Evolutionary conservation across 2,113 vertebrate species (phyloP).

Genomic region (Otus sunia): DNA sequence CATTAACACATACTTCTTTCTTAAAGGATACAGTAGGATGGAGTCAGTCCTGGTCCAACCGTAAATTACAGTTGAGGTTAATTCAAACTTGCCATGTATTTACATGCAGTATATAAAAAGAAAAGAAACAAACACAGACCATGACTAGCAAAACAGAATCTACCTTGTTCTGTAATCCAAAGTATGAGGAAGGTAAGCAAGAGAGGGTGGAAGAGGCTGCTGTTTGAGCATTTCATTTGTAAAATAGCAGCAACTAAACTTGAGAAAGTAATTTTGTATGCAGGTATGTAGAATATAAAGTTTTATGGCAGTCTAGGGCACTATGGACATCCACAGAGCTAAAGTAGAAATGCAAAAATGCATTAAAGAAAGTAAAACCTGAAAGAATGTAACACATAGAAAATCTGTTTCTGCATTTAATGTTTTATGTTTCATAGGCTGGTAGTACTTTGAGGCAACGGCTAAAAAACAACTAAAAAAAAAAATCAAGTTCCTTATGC

Average conservation of each 20-base stretch:
- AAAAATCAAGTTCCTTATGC: neutral
- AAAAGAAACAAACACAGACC: neutral
- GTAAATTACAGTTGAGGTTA: neutral
- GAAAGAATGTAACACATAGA: neutral
- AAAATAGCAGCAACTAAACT: neutral
- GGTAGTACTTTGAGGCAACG: neutral
- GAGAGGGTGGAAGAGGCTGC: neutral
- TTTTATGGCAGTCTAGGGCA: neutral
- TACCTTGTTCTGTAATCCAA: neutral
- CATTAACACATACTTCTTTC: neutral
- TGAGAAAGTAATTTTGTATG: neutral
- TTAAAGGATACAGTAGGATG: neutral
- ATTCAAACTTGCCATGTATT: neutral
- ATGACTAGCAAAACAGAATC: neutral
- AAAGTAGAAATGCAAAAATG: neutral
- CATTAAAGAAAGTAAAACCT: neutral
- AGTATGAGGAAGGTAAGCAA: neutral
- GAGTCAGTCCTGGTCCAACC: neutral
- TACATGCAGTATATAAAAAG: neutral
- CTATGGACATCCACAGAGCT: neutral
- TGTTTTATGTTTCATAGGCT: neutral
- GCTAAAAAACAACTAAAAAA: neutral
- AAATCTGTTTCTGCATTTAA: neutral
- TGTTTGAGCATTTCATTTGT: neutral
- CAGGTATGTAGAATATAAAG: neutral